phyloP scores from a whole-genome alignment of 2,113 vertebrate species.

The Cryptomyrus ogoouensis region DNA sequence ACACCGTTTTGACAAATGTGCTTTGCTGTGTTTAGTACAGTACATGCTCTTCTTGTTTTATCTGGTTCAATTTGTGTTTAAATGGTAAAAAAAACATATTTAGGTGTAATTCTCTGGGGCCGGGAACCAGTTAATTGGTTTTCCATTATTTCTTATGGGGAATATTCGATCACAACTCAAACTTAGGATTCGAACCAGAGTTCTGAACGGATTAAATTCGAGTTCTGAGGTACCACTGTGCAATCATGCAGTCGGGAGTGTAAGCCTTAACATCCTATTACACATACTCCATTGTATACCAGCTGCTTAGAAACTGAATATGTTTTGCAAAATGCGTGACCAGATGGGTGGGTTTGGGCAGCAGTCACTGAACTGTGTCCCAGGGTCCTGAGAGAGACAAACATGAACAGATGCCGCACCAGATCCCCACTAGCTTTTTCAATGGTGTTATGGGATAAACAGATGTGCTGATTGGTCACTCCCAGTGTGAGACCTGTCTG shows the following conservation, averaged over 20 bases:
- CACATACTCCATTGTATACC: neutral
- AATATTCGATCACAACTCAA: too few relatives aligned
- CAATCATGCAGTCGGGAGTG: neutral
- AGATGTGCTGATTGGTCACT: neutral
- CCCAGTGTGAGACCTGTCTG: neutral
- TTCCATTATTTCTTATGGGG: too few relatives aligned
- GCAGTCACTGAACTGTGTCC: neutral
- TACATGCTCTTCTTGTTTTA: too few relatives aligned
- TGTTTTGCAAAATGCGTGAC: neutral
- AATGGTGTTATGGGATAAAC: conserved; percentile 10
- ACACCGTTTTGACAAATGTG: too few relatives aligned
- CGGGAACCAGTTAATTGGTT: too few relatives aligned
- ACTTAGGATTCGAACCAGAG: too few relatives aligned
- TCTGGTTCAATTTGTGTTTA: too few relatives aligned
- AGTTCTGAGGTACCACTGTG: too few relatives aligned
- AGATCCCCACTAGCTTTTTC: neutral
- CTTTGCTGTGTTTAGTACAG: too few relatives aligned
- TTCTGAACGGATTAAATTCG: too few relatives aligned
- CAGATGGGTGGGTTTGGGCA: neutral
- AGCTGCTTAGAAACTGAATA: neutral
- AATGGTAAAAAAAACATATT: too few relatives aligned
- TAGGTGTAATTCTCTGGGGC: too few relatives aligned
- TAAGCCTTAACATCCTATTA: neutral
- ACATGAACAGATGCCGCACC: neutral
- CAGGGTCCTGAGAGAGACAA: neutral